Evolutionary conservation across 2,888 invertebrate genomes (phyloP).

Genomic region (Tolmerus cingulatus): DNA sequence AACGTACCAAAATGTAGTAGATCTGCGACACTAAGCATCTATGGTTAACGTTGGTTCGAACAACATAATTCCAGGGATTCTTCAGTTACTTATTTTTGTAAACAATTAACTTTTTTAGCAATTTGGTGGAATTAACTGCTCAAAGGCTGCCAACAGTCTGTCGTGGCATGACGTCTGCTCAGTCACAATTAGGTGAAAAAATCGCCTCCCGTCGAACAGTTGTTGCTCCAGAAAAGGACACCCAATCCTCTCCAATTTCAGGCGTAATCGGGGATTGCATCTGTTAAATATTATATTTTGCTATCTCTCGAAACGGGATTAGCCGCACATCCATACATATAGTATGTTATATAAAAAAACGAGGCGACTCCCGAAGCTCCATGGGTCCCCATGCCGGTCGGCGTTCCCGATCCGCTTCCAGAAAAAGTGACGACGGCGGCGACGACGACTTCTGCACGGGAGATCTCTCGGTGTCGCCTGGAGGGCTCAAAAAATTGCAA

Average conservation of each 20-base stretch:
- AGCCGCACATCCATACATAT: too few relatives aligned
- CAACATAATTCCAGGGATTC: too few relatives aligned
- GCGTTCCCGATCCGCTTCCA: background rate
- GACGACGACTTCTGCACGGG: background rate
- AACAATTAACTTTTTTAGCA: background rate
- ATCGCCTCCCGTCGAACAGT: constrained; percentile 1
- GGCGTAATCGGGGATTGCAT: constrained; percentile 32
- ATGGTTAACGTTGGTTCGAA: too few relatives aligned
- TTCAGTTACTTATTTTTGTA: too few relatives aligned
- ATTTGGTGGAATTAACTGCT: background rate
- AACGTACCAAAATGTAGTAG: too few relatives aligned
- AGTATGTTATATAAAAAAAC: background rate
- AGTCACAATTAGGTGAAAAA: constrained; percentile 5
- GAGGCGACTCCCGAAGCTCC: background rate
- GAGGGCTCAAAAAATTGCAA: constrained; percentile 6
- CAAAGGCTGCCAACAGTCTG: background rate
- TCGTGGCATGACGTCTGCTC: background rate
- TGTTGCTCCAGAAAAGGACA: background rate
- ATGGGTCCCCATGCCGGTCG: background rate
- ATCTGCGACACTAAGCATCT: too few relatives aligned
- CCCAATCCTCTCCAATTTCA: constrained; percentile 24
- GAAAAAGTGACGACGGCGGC: background rate
- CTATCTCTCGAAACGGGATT: constrained; percentile 1
- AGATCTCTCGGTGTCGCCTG: constrained; percentile 9
- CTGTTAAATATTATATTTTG: constrained; percentile 42